A percentile compares a stretch with the other conserved stretches of the same genome.
phyloP scores from a whole-genome alignment of 2,113 vertebrate species.

The Penelope pileata region DNA sequence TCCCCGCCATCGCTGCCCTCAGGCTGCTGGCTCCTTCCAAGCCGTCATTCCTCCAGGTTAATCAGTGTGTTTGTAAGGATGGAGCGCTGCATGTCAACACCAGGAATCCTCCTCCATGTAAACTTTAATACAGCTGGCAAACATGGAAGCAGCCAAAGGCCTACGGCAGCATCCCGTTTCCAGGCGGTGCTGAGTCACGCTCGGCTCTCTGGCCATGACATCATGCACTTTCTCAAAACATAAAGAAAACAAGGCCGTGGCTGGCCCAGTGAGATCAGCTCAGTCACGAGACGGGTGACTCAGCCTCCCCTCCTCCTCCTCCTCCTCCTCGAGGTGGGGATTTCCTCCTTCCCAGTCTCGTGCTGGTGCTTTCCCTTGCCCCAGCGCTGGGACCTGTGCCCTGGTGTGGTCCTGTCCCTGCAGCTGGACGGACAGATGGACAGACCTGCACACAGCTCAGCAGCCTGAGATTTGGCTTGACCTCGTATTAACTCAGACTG shows the following conservation, averaged over 20 bases:
- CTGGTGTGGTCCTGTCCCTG: background rate
- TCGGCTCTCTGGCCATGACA: background rate
- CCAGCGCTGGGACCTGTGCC: background rate
- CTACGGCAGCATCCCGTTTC: background rate
- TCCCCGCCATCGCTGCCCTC: no score
- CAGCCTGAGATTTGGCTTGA: background rate
- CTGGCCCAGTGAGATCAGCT: background rate
- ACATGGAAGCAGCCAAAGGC: background rate
- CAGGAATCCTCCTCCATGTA: background rate
- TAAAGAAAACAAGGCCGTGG: conserved; percentile 17
- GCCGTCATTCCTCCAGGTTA: background rate
- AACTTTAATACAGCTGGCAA: background rate
- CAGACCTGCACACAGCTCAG: background rate
- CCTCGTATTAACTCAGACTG: background rate
- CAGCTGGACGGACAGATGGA: background rate
- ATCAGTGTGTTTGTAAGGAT: background rate
- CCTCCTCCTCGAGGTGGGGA: background rate
- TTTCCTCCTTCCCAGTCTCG: background rate
- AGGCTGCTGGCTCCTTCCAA: background rate
- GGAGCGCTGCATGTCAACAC: background rate
- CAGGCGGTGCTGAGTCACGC: conserved; percentile 16
- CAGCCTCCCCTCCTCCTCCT: background rate
- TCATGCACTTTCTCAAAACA: conserved; percentile 38
- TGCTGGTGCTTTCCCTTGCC: background rate
- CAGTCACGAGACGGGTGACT: conserved; percentile 51